phyloP scores from a whole-genome alignment of 2,113 vertebrate species.

The Scomber scombrus region DNA sequence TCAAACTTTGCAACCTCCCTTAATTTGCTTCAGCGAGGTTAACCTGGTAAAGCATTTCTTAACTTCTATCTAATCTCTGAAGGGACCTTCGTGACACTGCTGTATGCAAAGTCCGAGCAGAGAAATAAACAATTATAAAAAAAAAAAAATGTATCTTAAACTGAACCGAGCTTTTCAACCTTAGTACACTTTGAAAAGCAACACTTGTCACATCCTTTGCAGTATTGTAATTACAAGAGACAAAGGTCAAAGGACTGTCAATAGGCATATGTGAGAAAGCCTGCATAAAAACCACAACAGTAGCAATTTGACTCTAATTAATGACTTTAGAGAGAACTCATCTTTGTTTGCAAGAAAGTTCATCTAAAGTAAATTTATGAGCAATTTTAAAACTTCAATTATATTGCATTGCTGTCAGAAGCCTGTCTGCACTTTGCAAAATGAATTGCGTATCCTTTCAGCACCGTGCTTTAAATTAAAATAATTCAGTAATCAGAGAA shows the following conservation, averaged over 20 bases:
- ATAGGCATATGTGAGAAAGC: not conserved
- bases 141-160: not conserved
- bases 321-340: slow-evolving; percentile 31
- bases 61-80: not conserved
- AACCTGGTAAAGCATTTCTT: slow-evolving; percentile 1
- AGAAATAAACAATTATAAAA: not conserved
- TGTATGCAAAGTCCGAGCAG: not conserved
- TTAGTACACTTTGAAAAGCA: not conserved
- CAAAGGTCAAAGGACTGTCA: not conserved
- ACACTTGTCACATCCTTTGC: slow-evolving; percentile 19
- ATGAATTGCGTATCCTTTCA: slow-evolving; percentile 48
- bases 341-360: slow-evolving; percentile 39
- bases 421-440: slow-evolving; percentile 30
- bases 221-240: slow-evolving; percentile 8
- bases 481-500: slow-evolving; percentile 16
- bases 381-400: slow-evolving; percentile 56
- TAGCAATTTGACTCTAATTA: slow-evolving; percentile 38
- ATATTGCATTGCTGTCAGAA: slow-evolving; percentile 35
- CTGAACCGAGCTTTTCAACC: slow-evolving; percentile 5
- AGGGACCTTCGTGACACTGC: not conserved
- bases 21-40: slow-evolving; percentile 4
- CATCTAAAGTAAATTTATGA: slow-evolving; percentile 63
- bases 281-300: not conserved
- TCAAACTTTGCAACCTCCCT: slow-evolving; percentile 4
- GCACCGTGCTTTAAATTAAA: slow-evolving; percentile 45